phyloP scores from a whole-genome alignment of 2,888 invertebrate species.

The Carcina quercana region DNA sequence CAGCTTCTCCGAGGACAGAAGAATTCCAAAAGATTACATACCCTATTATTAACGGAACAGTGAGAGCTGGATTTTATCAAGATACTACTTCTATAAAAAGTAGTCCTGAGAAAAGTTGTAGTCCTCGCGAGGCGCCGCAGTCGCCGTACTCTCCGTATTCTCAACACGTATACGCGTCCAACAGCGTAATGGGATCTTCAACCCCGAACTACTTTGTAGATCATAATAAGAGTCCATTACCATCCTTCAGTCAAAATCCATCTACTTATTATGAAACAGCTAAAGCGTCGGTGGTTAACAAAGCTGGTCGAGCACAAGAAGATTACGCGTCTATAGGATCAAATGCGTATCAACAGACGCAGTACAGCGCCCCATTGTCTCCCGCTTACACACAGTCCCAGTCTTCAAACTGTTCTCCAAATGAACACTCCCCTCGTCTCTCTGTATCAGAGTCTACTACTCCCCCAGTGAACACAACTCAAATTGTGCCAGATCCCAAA shows the following conservation, averaged over 20 bases:
- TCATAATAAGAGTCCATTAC: constrained; percentile 60
- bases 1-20: constrained; percentile 84
- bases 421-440: constrained; percentile 35
- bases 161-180: constrained; percentile 63
- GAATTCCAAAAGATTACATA: constrained; percentile 80
- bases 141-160: constrained; percentile 64
- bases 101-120: constrained; percentile 89
- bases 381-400: constrained; percentile 50
- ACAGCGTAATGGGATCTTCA: constrained; percentile 42
- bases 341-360: constrained; percentile 68
- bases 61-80: constrained; percentile 92
- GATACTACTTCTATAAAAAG: constrained; percentile 89
- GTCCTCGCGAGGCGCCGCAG: constrained; percentile 82
- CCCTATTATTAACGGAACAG: constrained; percentile 85
- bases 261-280: constrained; percentile 77
- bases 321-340: constrained; percentile 73
- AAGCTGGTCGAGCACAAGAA: constrained; percentile 67
- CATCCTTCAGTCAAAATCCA: constrained; percentile 61
- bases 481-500: constrained; percentile 40
- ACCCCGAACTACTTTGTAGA: constrained; percentile 62
- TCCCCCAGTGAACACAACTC: constrained; percentile 32
- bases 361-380: constrained; percentile 55
- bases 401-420: constrained; percentile 43
- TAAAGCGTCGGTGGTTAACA: constrained; percentile 57
- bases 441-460: constrained; percentile 10